Conservation (phyloP, 2,888 invertebrate species). For the Pinctada fucata region DNA sequence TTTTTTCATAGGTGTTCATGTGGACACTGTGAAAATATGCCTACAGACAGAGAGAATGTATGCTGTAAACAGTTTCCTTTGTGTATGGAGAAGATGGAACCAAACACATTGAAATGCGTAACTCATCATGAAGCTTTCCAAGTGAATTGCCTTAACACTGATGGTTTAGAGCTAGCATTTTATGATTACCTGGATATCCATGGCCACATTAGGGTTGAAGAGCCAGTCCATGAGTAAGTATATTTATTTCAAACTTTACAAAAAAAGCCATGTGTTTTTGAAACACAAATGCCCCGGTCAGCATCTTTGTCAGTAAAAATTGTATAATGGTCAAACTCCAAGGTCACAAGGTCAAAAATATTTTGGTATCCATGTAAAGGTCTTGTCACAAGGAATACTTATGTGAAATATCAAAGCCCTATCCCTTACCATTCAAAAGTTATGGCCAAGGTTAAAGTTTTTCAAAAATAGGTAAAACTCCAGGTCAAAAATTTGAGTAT, state of each 20-base stretch:
- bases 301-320: background rate
- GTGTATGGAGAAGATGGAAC: constrained; percentile 6
- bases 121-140: constrained; percentile 27
- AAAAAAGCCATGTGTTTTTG: background rate
- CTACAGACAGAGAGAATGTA: constrained; percentile 10
- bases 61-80: constrained; percentile 13
- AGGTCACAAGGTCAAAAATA: no score
- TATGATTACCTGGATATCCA: constrained; percentile 27
- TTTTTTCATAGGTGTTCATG: constrained; percentile 21
- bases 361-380: no score
- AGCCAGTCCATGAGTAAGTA: constrained; percentile 21
- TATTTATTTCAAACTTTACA: background rate
- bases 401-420: no score
- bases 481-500: no score
- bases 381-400: no score
- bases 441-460: no score
- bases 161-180: constrained; percentile 23
- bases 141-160: constrained; percentile 20
- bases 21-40: constrained; percentile 17
- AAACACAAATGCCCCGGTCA: background rate
- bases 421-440: no score
- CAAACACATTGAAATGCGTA: constrained; percentile 3
- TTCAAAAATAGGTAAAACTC: no score
- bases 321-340: background rate
- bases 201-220: constrained; percentile 13